These are phyloP conservation scores for Crossocerus cetratus DNA, from an alignment of 2,888 invertebrate genomes.

Conservation along the genomic window DNA sequence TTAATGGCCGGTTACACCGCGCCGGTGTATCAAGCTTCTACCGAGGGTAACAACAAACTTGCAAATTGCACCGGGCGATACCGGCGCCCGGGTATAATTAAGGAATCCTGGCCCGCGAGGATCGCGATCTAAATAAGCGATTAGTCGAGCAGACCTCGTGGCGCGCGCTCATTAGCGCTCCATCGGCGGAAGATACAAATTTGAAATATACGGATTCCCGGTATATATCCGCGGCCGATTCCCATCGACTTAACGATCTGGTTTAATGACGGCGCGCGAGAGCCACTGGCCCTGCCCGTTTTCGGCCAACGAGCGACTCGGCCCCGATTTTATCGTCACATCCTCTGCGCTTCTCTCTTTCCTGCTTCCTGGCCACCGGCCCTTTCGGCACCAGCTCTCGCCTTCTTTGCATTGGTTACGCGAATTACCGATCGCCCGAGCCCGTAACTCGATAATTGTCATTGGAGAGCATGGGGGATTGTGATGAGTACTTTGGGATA, in stretches of 20 bases:
- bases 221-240: constrained; percentile 42
- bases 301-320: constrained; percentile 64
- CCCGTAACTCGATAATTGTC: constrained; percentile 27
- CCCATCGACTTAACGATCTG: constrained; percentile 51
- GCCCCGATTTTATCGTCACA: constrained; percentile 62
- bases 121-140: no score
- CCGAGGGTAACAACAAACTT: no score
- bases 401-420: constrained; percentile 48
- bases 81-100: no score
- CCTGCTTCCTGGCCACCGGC: constrained; percentile 57
- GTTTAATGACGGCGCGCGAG: constrained; percentile 50
- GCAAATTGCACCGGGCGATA: no score
- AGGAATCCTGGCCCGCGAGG: no score
- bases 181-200: constrained; percentile 34
- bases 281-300: constrained; percentile 46
- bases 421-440: constrained; percentile 50
- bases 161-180: no score
- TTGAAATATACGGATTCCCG: constrained; percentile 40
- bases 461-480: no score
- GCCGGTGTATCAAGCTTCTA: no score
- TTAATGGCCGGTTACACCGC: no score
- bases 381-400: constrained; percentile 45
- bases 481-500: no score
- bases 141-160: no score
- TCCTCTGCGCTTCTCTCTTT: constrained; percentile 59